A percentile compares a stretch with the other conserved stretches of the same genome.
These are phyloP conservation scores for Rhinogobius similis DNA, from an alignment of 2,113 vertebrate species.

Conservation along the genomic window DNA sequence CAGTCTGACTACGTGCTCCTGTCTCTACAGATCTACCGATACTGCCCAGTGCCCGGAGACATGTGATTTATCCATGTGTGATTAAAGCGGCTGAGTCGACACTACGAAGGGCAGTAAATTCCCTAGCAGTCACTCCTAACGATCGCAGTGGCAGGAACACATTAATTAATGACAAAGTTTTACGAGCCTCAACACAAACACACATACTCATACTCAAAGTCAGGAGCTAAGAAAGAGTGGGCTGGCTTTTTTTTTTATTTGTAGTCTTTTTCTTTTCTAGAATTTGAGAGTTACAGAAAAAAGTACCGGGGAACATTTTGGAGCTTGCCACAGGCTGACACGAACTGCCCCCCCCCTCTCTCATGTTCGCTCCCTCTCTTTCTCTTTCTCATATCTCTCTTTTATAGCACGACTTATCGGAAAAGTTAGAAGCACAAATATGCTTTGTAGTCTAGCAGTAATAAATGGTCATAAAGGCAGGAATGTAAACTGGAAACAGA, in stretches of 20 bases:
- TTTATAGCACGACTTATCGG: slow-evolving; percentile 14
- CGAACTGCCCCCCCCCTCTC: slow-evolving; percentile 20
- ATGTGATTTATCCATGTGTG: slow-evolving; percentile 31
- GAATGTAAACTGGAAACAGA: slow-evolving; percentile 2
- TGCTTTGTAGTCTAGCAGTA: slow-evolving; percentile 3
- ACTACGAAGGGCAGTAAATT: slow-evolving; percentile 28
- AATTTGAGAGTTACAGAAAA: slow-evolving; percentile 36
- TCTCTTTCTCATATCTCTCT: slow-evolving; percentile 16
- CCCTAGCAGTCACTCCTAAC: slow-evolving; percentile 16
- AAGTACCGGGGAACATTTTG: slow-evolving; percentile 20
- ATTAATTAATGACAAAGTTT: slow-evolving; percentile 23
- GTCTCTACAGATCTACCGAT: neutral
- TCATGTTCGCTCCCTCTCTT: neutral
- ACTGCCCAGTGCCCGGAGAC: slow-evolving; percentile 1
- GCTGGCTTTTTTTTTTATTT: slow-evolving; percentile 13
- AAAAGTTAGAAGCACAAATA: slow-evolving; percentile 1
- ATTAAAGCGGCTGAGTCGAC: slow-evolving; percentile 20
- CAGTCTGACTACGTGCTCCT: neutral
- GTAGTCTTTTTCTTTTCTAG: too few relatives aligned
- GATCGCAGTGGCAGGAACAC: neutral
- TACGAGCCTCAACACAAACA: slow-evolving; percentile 6
- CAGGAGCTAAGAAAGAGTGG: slow-evolving; percentile 4
- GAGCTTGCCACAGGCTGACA: slow-evolving; percentile 38
- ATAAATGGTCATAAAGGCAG: slow-evolving; percentile 17
- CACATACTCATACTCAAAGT: slow-evolving; percentile 13